Evolutionary conservation across 2,797 vertebrate species (phyloP), one percentile per base, ranked within the genome.

Genomic region (Paramormyrops hopkinsi): DNA sequence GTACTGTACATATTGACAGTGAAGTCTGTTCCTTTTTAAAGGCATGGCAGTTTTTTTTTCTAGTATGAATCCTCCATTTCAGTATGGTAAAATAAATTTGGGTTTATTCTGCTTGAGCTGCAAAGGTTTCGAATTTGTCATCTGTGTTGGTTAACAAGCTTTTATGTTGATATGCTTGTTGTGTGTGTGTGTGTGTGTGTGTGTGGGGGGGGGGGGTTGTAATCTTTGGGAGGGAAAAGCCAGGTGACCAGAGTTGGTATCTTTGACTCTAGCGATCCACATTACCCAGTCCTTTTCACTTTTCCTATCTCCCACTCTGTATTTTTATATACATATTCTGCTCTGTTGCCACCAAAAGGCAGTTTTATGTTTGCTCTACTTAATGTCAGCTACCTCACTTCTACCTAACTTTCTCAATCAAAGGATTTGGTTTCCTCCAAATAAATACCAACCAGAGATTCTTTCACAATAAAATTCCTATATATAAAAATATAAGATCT

Each of bases 1-100:
- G 76, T 82, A n/a, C 76, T 8, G 76, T 46, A 46, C 76, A 82
- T 82, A 82, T 82, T 82, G 76, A 46, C 76, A 46, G 76, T 82
- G 41, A 82, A 46, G 41, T 82, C 37, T 46, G 6, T 82, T 44
- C 41, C 6, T 33, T 44, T 46, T 44, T 82, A 44, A 44, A 19
- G 37, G 41, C 76, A 82, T 1, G 41, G 41, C 37, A 19, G 1
- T 8, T 17, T 37, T 73, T 69, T 69, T 14, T 73, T 29, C 6
- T 22, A 22, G 69, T 41, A 73, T 41, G 33, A 41, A 73, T 73
- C 29, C 12, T 41, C 2, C 69, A 73, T 37, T 73, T 73, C 69
- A 2, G 69, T 4, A 7, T 0, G 69, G 69, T 33, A 17, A 17
- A 73, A 73, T 73, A 73, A 37, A 73, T 73, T 73, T 73, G 5